Base-by-base conservation (phyloP, 1,140 invertebrate genomes). In the Eufriesea mexicana region DNA sequence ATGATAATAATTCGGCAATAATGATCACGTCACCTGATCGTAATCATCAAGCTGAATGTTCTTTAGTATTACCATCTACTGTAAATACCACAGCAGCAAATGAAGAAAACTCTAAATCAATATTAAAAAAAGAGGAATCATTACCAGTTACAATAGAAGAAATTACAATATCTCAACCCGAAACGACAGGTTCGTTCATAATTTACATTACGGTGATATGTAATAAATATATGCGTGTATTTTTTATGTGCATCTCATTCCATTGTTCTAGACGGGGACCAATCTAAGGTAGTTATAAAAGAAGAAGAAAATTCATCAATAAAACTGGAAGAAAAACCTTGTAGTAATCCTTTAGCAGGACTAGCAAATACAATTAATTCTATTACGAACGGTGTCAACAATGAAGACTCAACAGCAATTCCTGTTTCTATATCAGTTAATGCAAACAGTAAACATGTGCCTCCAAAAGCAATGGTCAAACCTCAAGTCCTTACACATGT, bases 401-500 rank as follows among this genome's bases (percentile, higher is more conserved):
- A 86, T 20, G 94, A 95, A 62, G 84, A 88, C 28, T 62, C 87
- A n/a, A 76, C 87, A 0, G 12, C 66, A 2, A 81, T 89, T 35
- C 68, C 91, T 8, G 83, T 91, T 51, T 80, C 90, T 16, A 82
- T 90, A n/a, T 89, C 92, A 47, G 62, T 91, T 16, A 91, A 88
- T n/a, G 86, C 91, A 4, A 94, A 90, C 70, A 95, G 93, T 85
- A 95, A 97, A 94, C 96, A 97, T 89, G 95, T 96, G 42, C 92
- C 97, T 64, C 97, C 97, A n/a, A 98, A 98, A 93, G 98, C 98
- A 1, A 97, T 99, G 96, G 98, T 99, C 0, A 99, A 99, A 94
- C 98, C 98, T 0, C 98, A 99, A 92, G 98, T 99, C 5, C 94
- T 99, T 16, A 99, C 98, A 0, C 99, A 99, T 92, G 98, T 99